Conservation (phyloP, 2,113 vertebrate genomes). For the Silurus meridionalis region DNA sequence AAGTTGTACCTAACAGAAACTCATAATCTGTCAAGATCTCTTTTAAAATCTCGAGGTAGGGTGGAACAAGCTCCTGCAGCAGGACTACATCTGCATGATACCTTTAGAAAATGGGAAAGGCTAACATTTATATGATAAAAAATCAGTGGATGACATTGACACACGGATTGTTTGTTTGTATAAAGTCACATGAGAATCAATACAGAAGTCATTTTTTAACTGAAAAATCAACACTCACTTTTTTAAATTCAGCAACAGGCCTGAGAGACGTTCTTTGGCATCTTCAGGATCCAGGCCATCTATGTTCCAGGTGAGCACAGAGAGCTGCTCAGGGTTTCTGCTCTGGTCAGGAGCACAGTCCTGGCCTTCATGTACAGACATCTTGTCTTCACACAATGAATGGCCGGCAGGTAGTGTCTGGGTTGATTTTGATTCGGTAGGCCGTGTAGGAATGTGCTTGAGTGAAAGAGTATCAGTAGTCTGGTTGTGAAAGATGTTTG, state of each 20-base stretch:
- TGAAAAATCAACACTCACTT: slow-evolving; percentile 51
- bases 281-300: slow-evolving; percentile 77
- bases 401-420: slow-evolving; percentile 16
- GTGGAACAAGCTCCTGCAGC: slow-evolving; percentile 79
- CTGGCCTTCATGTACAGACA: neutral
- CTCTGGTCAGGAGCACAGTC: slow-evolving; percentile 35
- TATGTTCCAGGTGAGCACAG: slow-evolving; percentile 80
- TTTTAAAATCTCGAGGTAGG: slow-evolving; percentile 67
- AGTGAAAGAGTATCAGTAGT: slow-evolving; percentile 29
- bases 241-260: slow-evolving; percentile 75
- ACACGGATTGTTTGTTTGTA: neutral
- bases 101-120: slow-evolving; percentile 55
- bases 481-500: neutral
- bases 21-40: slow-evolving; percentile 72
- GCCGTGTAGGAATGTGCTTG: neutral
- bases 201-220: neutral
- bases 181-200: neutral
- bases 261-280: slow-evolving; percentile 67
- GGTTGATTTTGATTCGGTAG: slow-evolving; percentile 39
- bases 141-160: neutral
- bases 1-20: slow-evolving; percentile 74
- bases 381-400: slow-evolving; percentile 29
- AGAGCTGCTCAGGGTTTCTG: slow-evolving; percentile 73
- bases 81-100: slow-evolving; percentile 80
- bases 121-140: neutral